Percentiles rank a stretch among this genome's conserved stretches.
Conservation (phyloP, 2,888 invertebrate species). For the Spisula solida region DNA sequence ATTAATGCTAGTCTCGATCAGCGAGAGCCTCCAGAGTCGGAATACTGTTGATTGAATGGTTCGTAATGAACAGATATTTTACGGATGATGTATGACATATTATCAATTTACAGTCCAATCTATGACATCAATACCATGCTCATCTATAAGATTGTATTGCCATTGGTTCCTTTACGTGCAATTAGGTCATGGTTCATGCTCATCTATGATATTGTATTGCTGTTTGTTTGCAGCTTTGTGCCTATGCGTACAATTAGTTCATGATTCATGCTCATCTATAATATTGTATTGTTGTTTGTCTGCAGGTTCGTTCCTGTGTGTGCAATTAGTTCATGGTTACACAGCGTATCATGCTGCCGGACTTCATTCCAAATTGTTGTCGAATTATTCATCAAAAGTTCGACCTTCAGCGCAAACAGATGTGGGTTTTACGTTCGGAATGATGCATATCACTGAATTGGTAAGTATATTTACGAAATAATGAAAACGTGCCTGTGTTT, state of each 20-base stretch:
- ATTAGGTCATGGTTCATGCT: too few species aligned
- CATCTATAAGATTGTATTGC: too few species aligned
- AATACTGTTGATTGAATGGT: too few species aligned
- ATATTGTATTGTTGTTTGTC: not conserved
- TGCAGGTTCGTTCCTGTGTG: not conserved
- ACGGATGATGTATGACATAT: too few species aligned
- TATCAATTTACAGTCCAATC: too few species aligned
- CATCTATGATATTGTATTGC: too few species aligned
- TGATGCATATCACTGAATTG: constrained; percentile 23
- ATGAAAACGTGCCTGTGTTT: too few species aligned
- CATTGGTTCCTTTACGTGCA: too few species aligned
- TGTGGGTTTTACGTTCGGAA: not conserved
- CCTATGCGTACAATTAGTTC: not conserved
- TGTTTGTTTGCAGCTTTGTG: not conserved
- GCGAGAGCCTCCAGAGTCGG: too few species aligned
- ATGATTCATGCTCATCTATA: not conserved
- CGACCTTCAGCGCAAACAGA: constrained; percentile 14
- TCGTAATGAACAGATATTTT: too few species aligned
- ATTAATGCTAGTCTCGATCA: too few species aligned
- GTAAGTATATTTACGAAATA: not conserved
- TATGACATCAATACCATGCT: too few species aligned
- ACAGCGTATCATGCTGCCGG: constrained; percentile 1
- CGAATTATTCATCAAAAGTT: constrained; percentile 25
- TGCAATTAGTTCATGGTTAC: not conserved
- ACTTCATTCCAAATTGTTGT: not conserved